Base-by-base conservation (phyloP, 1,140 invertebrate genomes). In the Potamilus streckersoni region DNA sequence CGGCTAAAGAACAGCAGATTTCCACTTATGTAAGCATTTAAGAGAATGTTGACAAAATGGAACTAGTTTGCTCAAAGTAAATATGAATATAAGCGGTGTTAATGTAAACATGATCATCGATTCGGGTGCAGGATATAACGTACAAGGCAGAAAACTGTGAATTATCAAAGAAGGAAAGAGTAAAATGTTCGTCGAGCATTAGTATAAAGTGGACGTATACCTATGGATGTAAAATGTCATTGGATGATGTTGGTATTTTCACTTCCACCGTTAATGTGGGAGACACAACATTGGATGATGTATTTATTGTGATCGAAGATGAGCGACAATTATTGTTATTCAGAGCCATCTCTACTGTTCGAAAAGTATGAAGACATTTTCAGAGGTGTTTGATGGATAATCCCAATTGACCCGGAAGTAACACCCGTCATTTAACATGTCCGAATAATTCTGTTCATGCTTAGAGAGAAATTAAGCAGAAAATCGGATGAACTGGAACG, bases 401-500 rank as follows among this genome's bases (percentile, higher is more conserved):
- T 84, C n/a, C 81, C 68, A 19, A 70, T 84, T 17, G 71, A 84
- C 65, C 15, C 57, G 49, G 17, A 17, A n/a, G 71, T 80, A 20
- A 62, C 49, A 66, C 71, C 76, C 15, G 71, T 79, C 60, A 58
- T 71, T 56, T 75, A 80, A 68, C 73, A 17, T 79, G 15, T 2
- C 27, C 56, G 78, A 11, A 59, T 79, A 19, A 64, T 83, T 23
- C 79, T 73, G 12, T 84, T 72, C 61, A 58, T 79, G 31, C 63
- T 80, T 11, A 66, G 82, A 20, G 71, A 83, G 1, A 80, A 78
- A 61, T 55, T 81, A 14, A 74, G 79, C 17, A 57, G 27, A 49
- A 82, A 85, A 72, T 16, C 84, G 19, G 19, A 78, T 20, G 78
- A 85, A 20, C 62, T 81, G 16, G 59, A 74, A 58, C 31, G 79